Percentiles rank a stretch among this genome's conserved stretches.
Conservation (phyloP, 2,113 vertebrate species). For the Spizaetus ornatus region DNA sequence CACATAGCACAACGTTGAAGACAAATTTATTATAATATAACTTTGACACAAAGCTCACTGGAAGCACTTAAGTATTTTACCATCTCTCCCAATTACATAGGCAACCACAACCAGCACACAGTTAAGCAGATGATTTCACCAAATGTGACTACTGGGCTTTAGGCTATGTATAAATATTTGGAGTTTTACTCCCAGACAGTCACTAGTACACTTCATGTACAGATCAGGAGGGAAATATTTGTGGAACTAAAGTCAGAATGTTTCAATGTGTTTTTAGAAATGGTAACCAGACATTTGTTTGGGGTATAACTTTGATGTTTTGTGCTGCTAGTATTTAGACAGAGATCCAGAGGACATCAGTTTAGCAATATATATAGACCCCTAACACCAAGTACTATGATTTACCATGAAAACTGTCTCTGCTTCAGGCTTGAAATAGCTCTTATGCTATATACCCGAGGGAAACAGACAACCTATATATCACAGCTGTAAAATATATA, state of each 20-base stretch:
- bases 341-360: not conserved
- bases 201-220: not conserved
- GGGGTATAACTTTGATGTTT: not conserved
- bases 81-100: not conserved
- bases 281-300: not conserved
- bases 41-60: not conserved
- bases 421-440: not conserved
- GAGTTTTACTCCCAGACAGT: not conserved
- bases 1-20: not conserved
- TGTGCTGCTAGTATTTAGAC: not conserved
- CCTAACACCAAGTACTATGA: accelerated
- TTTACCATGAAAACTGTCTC: not conserved
- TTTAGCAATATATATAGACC: not conserved
- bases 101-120: not conserved
- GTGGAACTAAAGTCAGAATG: not conserved
- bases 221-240: not conserved
- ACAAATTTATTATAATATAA: not conserved
- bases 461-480: not conserved
- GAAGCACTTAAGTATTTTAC: not conserved
- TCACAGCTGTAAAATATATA: not conserved
- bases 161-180: not conserved
- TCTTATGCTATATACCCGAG: not conserved
- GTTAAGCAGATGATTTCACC: not conserved
- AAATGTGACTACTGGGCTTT: not conserved
- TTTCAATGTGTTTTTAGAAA: not conserved